Evolutionary conservation across 1,140 invertebrate genomes (phyloP).

Genomic region (Drosophila punjabiensis): DNA sequence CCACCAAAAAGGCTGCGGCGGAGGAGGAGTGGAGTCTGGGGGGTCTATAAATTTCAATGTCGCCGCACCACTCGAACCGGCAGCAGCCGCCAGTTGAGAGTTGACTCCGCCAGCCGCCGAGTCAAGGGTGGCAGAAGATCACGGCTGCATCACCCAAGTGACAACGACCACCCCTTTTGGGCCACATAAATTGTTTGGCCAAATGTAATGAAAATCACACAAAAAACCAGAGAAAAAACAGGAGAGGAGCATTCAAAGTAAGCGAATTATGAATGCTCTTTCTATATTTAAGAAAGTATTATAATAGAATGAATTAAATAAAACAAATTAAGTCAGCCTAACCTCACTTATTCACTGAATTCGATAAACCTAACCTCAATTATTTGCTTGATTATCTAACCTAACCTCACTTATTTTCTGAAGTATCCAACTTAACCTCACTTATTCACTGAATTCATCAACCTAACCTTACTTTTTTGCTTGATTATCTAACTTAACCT

Average conservation of each 20-base stretch:
- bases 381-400: no score
- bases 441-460: no score
- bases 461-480: no score
- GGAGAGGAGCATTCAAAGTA: background rate
- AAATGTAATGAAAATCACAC: constrained; percentile 67
- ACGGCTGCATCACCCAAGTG: constrained; percentile 30
- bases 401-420: no score
- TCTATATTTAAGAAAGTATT: no score
- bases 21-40: constrained; percentile 3
- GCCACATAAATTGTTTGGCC: constrained; percentile 72
- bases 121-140: constrained; percentile 45
- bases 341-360: no score
- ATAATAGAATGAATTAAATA: no score
- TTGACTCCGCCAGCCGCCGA: constrained; percentile 35
- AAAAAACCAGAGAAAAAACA: constrained; percentile 19
- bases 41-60: constrained; percentile 77
- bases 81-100: constrained; percentile 18
- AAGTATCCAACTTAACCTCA: no score
- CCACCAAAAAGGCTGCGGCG: constrained; percentile 1
- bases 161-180: constrained; percentile 52
- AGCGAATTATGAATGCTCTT: constrained; percentile 15
- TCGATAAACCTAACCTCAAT: no score
- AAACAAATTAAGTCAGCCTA: no score
- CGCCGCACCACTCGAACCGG: constrained; percentile 60
- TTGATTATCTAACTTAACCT: no score